Evolutionary conservation across 2,888 invertebrate genomes (phyloP), one percentile per base, ranked within the genome.

Genomic region (Volucella inanis): DNA sequence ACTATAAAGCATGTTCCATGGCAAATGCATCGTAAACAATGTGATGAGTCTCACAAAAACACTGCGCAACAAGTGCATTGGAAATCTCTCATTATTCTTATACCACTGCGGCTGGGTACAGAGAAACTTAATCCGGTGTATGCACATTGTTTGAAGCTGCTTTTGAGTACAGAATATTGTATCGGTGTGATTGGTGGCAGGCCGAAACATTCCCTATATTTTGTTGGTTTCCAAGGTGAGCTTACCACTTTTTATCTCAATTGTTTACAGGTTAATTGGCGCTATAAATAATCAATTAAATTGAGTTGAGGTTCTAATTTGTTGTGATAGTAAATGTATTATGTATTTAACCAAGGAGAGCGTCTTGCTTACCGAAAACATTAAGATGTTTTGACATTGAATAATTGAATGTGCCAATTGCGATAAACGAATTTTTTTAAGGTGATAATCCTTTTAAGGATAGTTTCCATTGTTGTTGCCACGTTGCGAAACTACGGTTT

Each of bases 131-230:
- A 98, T 92, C 94, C 95, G 4, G 95, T 96, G 67, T 98, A 98
- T 92, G 95, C 95, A 11, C 95, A 96, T 12, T 97, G 97, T 90
- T 93, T 98, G 39, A 96, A 96, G 81, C 94, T 95, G 43, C 92
- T 98, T 59, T 94, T 98, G 49, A 96, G 96, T 87, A 93, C 97
- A 85, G 96, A 96, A 88, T 94, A 95, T 89, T 98, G 97, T 89
- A 95, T 98, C 89, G 98, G 98, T 22, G 95, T 98, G 65, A 97
- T 98, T 89, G 98, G 98, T 8, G 98, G 98, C 12, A 94, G 96
- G 88, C 98, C 98, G 0, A 96, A 97, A 90, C 98, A 98, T 93
- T 97, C 98, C 14, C 93, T 98, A 45, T 98, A 97, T 92, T 98
- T 98, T 93, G 94, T 98, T 86, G 98, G 98, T 61, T 98, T 96